Conservation (phyloP, 2,797 vertebrate genomes). For the Tangara arthus region DNA sequence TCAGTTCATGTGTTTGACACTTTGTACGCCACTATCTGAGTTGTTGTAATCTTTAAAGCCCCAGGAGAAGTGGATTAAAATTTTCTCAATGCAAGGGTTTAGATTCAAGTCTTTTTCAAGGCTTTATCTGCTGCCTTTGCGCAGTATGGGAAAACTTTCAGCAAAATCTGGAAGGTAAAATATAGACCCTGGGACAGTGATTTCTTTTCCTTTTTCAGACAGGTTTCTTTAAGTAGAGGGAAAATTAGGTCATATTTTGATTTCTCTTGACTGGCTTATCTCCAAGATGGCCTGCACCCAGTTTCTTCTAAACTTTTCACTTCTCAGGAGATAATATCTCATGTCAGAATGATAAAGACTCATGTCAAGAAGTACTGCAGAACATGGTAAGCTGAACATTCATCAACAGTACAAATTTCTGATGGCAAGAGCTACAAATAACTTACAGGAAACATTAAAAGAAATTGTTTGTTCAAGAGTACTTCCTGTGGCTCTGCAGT, state of each 20-base stretch:
- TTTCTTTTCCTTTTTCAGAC: background rate
- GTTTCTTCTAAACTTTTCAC: background rate
- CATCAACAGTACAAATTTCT: background rate
- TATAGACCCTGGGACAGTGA: background rate
- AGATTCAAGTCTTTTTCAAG: background rate
- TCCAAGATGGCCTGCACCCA: background rate
- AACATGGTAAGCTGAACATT: background rate
- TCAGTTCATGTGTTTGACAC: background rate
- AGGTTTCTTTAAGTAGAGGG: background rate
- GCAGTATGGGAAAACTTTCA: background rate
- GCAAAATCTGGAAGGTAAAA: background rate
- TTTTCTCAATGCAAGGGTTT: background rate
- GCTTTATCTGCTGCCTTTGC: background rate
- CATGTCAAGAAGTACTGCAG: background rate
- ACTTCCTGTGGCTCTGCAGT: conserved; percentile 25
- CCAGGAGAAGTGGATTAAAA: background rate
- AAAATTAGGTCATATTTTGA: background rate
- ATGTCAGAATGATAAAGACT: background rate
- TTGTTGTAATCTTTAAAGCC: background rate
- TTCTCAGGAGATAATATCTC: background rate
- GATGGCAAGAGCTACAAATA: conserved; percentile 3
- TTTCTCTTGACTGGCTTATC: background rate
- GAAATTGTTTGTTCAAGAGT: conserved; percentile 22
- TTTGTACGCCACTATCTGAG: background rate
- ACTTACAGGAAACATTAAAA: background rate